These are phyloP conservation scores for Sapayoa aenigma DNA, from an alignment of 2,113 vertebrate species.

Conservation along the genomic window DNA sequence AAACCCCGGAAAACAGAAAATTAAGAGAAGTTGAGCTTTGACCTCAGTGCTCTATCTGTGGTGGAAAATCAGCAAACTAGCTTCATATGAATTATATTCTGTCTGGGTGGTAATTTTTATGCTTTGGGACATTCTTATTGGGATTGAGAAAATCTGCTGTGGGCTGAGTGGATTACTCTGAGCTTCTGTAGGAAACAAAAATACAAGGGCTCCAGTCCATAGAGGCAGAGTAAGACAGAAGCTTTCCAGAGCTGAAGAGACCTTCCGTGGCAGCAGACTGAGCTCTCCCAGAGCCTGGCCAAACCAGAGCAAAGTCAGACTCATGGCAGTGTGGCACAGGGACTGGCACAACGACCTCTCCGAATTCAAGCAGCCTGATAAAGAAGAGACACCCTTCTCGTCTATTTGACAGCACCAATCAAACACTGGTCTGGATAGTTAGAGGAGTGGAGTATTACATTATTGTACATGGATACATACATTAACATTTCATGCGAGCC, in stretches of 20 bases:
- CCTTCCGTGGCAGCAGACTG: background rate
- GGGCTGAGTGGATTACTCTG: background rate
- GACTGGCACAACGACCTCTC: background rate
- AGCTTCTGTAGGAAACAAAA: background rate
- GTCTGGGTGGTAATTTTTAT: background rate
- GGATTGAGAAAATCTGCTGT: background rate
- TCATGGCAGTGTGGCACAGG: background rate
- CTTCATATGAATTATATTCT: background rate
- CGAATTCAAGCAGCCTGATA: background rate
- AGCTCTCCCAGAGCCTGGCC: no score
- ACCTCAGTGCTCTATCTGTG: background rate
- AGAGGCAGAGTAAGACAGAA: background rate
- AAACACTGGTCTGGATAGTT: background rate
- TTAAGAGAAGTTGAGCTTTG: background rate
- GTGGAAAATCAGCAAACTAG: background rate
- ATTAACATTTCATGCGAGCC: background rate
- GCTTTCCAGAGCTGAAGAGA: background rate
- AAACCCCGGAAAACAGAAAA: background rate
- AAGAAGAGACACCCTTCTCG: background rate
- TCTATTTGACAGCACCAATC: background rate
- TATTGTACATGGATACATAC: background rate
- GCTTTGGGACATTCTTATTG: background rate
- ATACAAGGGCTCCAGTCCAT: background rate
- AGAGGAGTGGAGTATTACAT: background rate
- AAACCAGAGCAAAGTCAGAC: background rate